These are phyloP conservation scores for Polypedilum pembai DNA, from an alignment of 1,140 invertebrate genomes.

Conservation along the genomic window DNA sequence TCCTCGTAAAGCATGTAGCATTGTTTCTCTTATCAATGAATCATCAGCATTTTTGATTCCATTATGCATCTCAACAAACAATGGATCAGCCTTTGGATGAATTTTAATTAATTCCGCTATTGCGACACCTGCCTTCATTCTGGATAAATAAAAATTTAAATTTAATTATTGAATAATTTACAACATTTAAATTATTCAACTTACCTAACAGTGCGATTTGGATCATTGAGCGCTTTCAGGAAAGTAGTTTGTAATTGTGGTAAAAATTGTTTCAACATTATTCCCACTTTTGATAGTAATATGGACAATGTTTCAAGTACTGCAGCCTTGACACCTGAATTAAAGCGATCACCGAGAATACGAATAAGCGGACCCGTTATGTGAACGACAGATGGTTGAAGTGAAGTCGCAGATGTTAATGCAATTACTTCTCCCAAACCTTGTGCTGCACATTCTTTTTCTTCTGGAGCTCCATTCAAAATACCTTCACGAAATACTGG, in stretches of 20 bases:
- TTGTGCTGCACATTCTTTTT: constrained; percentile 91
- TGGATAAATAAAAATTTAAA: not conserved
- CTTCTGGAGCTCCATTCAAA: constrained; percentile 85
- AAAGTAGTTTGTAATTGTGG: constrained; percentile 98
- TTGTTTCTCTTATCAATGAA: constrained; percentile 77
- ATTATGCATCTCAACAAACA: constrained; percentile 85
- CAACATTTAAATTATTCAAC: not conserved
- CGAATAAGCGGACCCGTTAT: constrained; percentile 96
- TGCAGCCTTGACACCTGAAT: constrained; percentile 87
- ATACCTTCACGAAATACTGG: constrained; percentile 95
- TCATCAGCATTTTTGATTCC: constrained; percentile 79
- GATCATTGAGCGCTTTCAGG: constrained; percentile 85
- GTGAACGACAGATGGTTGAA: constrained; percentile 91
- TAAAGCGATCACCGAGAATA: constrained; percentile 93
- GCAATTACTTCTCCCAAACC: constrained; percentile 88
- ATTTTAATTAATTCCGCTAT: constrained; percentile 84
- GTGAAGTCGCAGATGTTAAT: constrained; percentile 70
- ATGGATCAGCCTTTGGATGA: constrained; percentile 76
- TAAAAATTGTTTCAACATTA: constrained; percentile 93
- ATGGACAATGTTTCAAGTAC: constrained; percentile 89
- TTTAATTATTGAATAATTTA: too few relatives aligned
- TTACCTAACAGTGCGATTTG: constrained; percentile 64
- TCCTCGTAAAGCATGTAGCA: constrained; percentile 79
- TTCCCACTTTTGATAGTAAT: constrained; percentile 83
- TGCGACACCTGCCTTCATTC: constrained; percentile 81